Conservation (phyloP, 2,797 vertebrate genomes). For the Gallinago nigripennis region DNA sequence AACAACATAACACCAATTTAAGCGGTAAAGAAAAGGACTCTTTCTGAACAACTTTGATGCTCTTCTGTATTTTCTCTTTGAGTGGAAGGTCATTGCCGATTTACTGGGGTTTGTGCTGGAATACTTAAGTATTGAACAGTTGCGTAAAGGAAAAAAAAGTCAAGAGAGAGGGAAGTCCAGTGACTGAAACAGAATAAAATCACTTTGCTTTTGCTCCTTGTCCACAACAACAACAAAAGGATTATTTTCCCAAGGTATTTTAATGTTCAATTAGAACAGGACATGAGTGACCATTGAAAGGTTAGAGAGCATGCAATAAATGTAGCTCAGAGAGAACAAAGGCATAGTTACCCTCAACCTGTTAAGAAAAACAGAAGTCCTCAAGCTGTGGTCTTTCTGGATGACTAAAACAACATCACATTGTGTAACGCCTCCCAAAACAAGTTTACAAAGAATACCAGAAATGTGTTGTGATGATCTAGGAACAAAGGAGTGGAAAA, state of each 20-base stretch:
- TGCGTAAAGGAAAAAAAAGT: not conserved
- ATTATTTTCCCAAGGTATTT: not conserved
- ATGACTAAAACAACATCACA: not conserved
- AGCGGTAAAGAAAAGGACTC: not conserved
- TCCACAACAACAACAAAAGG: not conserved
- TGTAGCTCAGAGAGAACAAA: not conserved
- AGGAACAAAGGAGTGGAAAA: slow-evolving; percentile 11
- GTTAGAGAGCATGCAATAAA: not conserved
- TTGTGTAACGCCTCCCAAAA: not conserved
- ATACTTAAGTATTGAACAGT: not conserved
- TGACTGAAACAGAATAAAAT: not conserved
- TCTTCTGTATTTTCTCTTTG: not conserved
- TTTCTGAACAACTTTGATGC: not conserved
- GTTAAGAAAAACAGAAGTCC: not conserved
- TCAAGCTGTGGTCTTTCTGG: not conserved
- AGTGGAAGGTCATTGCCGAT: not conserved
- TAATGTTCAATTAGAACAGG: not conserved
- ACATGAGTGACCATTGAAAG: not conserved
- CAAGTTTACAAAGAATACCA: not conserved
- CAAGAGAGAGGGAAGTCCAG: not conserved
- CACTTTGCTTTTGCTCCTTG: not conserved
- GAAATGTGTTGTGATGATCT: slow-evolving; percentile 8
- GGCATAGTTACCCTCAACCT: not conserved
- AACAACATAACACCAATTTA: not conserved
- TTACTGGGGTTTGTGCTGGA: not conserved